Percentiles rank a stretch among this genome's conserved stretches.
These are phyloP conservation scores for Nymphalis c-album DNA, from an alignment of 2,888 invertebrate species.

Conservation along the genomic window DNA sequence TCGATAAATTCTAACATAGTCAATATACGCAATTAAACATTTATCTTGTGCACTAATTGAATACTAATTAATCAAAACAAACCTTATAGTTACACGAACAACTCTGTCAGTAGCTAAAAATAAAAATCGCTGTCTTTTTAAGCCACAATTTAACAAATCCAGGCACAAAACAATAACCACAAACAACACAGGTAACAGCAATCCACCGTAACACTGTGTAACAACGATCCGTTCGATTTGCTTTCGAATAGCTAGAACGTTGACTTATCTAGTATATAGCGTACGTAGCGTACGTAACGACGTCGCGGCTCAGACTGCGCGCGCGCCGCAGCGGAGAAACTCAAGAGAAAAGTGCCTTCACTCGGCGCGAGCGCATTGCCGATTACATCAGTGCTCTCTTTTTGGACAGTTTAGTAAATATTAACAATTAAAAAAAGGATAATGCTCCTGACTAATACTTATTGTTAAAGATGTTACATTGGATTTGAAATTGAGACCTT, in stretches of 20 bases:
- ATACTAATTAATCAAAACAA: slow-evolving; percentile 47
- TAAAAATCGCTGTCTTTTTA: slow-evolving; percentile 48
- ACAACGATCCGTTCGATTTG: slow-evolving; percentile 39
- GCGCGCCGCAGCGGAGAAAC: slow-evolving; percentile 65
- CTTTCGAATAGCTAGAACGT: slow-evolving; percentile 36
- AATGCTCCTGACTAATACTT: slow-evolving; percentile 5
- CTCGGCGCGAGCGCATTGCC: slow-evolving; percentile 52
- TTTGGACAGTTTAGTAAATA: slow-evolving; percentile 48
- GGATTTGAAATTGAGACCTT: no score
- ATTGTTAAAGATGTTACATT: neutral
- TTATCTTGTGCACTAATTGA: slow-evolving; percentile 20
- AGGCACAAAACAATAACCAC: slow-evolving; percentile 57
- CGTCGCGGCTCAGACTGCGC: slow-evolving; percentile 63
- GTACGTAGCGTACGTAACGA: slow-evolving; percentile 58
- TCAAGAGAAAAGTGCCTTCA: slow-evolving; percentile 74
- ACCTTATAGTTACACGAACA: slow-evolving; percentile 68
- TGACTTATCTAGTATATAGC: neutral
- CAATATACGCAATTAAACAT: neutral
- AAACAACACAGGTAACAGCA: slow-evolving; percentile 27
- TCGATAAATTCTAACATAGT: neutral
- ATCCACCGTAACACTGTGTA: slow-evolving; percentile 38
- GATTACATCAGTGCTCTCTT: slow-evolving; percentile 73
- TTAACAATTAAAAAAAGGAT: neutral
- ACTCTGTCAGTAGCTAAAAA: slow-evolving; percentile 44
- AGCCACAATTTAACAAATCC: slow-evolving; percentile 45